Evolutionary conservation across 1,140 invertebrate genomes (phyloP), one percentile per base, ranked within the genome.

Genomic region (Helicorthomorpha holstii): DNA sequence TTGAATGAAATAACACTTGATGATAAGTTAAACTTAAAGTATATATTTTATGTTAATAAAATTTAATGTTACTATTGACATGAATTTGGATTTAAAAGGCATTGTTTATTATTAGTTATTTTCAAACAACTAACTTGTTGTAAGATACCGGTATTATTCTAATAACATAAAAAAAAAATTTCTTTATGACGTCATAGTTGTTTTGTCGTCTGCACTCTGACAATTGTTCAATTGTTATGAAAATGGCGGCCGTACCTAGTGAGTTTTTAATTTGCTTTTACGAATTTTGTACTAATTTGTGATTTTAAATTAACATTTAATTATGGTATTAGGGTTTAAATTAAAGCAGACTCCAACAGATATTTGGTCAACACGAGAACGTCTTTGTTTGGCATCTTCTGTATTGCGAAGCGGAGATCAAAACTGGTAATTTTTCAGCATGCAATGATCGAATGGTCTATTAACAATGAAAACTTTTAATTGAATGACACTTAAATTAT

Each of bases 371-470:
- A 77, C 76, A 0, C 71, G 80, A 19, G 91, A 95, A 61, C 81
- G 87, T 61, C 62, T 94, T 56, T 85, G 81, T 58, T 65, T 95
- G 38, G 87, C 86, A 0, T 89, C 85, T 1, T 82, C 86, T 23
- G 89, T 95, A 0, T 69, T 81, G 1, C 77, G 83, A 59, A 88
- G 82, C 66, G 88, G 88, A 0, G 89, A 94, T 66, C 88, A 92
- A 67, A 94, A 93, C 65, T 94, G 89, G 88, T 75, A 64, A 57
- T 57, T 63, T 19, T 43, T 48, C 19, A 14, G 27, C 24, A 42
- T 75, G 19, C 47, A 49, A 45, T 54, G 12, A 53, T 7, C 44
- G 16, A 64, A 57, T 57, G 12, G 38, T 45, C 25, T 63, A 21
- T 43, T 48, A 19, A 14, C 29, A 26, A 42, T 53, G 19, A 45